phyloP scores from a whole-genome alignment of 1,140 invertebrate genomes.

The Dysdera silvatica region DNA sequence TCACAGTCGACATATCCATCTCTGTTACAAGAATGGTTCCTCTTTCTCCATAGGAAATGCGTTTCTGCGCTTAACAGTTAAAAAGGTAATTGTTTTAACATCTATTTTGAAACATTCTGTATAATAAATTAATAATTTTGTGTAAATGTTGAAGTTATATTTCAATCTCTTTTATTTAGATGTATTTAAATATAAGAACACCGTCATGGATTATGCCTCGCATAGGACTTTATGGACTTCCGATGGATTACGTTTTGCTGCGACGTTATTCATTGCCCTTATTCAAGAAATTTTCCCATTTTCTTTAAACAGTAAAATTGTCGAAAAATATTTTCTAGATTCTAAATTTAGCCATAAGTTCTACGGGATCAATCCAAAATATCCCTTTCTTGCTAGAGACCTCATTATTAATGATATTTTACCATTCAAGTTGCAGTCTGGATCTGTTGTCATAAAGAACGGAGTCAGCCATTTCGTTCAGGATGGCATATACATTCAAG shows the following conservation, averaged over 20 bases:
- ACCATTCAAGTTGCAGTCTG: slow-evolving; percentile 47
- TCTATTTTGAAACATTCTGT: too few species aligned
- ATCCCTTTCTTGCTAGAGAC: too few species aligned
- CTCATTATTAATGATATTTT: slow-evolving; percentile 51
- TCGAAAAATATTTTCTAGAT: slow-evolving; percentile 27
- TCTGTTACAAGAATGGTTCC: too few species aligned
- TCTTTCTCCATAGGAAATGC: too few species aligned
- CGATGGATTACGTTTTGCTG: slow-evolving; percentile 33
- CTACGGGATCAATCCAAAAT: slow-evolving; percentile 46
- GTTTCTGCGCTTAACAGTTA: too few species aligned
- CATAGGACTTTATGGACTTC: slow-evolving; percentile 38
- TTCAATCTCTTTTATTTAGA: slow-evolving; percentile 36
- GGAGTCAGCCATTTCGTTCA: slow-evolving; percentile 40
- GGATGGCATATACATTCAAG: slow-evolving; percentile 40
- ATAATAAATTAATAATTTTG: too few species aligned
- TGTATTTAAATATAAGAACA: slow-evolving; percentile 45
- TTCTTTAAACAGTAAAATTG: slow-evolving; percentile 5
- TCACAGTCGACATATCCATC: too few species aligned
- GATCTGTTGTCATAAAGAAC: slow-evolving; percentile 43
- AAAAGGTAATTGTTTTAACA: too few species aligned
- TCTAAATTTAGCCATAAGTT: slow-evolving; percentile 46
- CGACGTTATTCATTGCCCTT: slow-evolving; percentile 7
- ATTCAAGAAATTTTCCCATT: slow-evolving; percentile 9
- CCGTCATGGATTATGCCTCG: slow-evolving; percentile 46
- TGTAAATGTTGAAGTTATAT: too few species aligned